phyloP scores from a whole-genome alignment of 2,797 vertebrate species.

The Rhinella marina region DNA sequence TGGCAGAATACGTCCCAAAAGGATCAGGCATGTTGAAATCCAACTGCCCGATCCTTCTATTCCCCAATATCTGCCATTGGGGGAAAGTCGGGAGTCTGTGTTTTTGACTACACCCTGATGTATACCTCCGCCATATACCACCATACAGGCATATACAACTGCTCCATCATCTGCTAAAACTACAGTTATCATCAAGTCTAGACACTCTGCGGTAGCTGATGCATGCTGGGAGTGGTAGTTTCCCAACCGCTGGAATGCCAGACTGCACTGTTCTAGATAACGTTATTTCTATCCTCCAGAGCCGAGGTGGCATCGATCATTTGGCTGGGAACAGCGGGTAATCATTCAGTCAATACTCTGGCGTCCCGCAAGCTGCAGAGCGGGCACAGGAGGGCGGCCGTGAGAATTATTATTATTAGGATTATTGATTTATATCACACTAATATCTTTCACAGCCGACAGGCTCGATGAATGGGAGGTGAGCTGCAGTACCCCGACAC shows the following conservation, averaged over 20 bases:
- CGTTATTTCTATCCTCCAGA: background rate
- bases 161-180: background rate
- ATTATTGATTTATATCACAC: background rate
- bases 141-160: too few species aligned
- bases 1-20: background rate
- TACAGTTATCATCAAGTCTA: background rate
- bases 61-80: too few species aligned
- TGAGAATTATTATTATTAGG: too few species aligned
- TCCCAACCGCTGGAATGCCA: too few species aligned
- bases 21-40: too few species aligned
- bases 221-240: background rate
- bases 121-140: too few species aligned
- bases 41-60: too few species aligned
- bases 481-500: too few species aligned
- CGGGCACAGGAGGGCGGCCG: background rate
- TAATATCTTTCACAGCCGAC: background rate
- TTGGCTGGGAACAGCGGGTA: background rate
- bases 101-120: too few species aligned
- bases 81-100: too few species aligned
- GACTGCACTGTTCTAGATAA: too few species aligned
- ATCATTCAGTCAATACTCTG: slow-evolving; percentile 13
- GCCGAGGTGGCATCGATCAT: background rate
- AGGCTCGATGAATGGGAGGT: too few species aligned
- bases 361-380: background rate
- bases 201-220: background rate